Evolutionary conservation across 2,797 vertebrate species (phyloP).

Genomic region (Tragopan temminckii): DNA sequence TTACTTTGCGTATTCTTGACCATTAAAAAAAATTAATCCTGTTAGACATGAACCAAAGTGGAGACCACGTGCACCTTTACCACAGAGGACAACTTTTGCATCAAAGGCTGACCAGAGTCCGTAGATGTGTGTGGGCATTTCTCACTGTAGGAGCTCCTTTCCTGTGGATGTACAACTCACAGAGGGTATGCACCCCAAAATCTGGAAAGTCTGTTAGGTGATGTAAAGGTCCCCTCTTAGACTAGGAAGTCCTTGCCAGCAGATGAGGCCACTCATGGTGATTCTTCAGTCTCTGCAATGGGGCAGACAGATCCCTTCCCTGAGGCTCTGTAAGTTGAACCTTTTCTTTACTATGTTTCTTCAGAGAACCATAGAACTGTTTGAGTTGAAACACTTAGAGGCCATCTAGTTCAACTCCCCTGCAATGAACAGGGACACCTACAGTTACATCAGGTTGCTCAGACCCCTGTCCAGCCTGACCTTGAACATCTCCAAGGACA

Average conservation of each 20-base stretch:
- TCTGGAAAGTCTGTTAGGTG: neutral
- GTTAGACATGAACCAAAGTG: neutral
- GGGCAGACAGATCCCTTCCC: neutral
- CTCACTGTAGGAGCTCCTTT: neutral
- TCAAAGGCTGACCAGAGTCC: rapidly evolving
- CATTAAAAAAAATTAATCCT: slow-evolving; percentile 26
- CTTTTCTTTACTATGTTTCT: neutral
- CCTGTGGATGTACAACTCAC: neutral
- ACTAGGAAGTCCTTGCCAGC: neutral
- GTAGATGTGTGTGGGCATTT: neutral
- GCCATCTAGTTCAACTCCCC: too few species aligned
- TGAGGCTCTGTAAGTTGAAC: rapidly evolving
- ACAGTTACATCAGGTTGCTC: too few species aligned
- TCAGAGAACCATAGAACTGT: too few species aligned
- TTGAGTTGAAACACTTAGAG: too few species aligned
- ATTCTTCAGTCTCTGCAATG: neutral
- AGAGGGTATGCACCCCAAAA: neutral
- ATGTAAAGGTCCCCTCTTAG: neutral
- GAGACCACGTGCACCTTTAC: rapidly evolving
- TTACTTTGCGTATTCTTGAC: neutral
- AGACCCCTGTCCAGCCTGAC: too few species aligned
- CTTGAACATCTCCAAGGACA: too few species aligned
- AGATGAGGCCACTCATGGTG: rapidly evolving
- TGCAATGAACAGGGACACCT: too few species aligned
- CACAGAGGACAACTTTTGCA: neutral